Base-by-base conservation (phyloP, 1,140 invertebrate species). In the Drosophila orena region DNA sequence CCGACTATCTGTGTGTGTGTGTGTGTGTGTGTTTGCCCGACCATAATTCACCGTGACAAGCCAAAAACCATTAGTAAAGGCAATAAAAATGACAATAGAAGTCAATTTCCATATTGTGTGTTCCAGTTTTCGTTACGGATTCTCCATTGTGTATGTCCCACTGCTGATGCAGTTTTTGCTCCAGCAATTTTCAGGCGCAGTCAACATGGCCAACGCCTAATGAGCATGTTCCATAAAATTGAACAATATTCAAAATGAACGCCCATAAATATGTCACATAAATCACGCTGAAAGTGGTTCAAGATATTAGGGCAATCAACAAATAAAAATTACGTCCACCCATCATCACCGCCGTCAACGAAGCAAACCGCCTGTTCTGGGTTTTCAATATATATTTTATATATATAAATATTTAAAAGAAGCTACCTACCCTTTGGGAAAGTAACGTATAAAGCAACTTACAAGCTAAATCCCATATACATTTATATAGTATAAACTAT, bases 61-160 rank as follows among this genome's bases (percentile, higher is more conserved):
- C 84, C 85, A 80, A 74, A 88, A 80, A 80, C 84, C 84, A 88
- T 88, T 88, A 90, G 85, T 84, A 57, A 88, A 68, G 77, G 84
- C 85, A 90, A 88, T 88, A 90, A 88, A 88, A 88, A 84, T 90
- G 85, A 88, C 84, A 88, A 88, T 90, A 84, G 84, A 89, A 84
- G 77, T 89, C 77, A 88, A 88, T 88, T 88, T 88, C 84, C 84
- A 88, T 88, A 84, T 78, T 80, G 69, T 80, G 53, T 74, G 79
- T 81, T 70, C 61, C 66, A 62, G 79, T 79, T 79, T 83, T 74
- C 61, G 79, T 59, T 81, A 72, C 57, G 57, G 77, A 81, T 77
- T 77, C 53, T 70, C 69, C 47, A 74, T 74, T 74, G 49, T 50
- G 43, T 2, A 35, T 35, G n/a, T 47, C 20, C 35, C 56, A 34